These are phyloP conservation scores for Chionis minor DNA, from an alignment of 2,113 vertebrate species.

Conservation along the genomic window DNA sequence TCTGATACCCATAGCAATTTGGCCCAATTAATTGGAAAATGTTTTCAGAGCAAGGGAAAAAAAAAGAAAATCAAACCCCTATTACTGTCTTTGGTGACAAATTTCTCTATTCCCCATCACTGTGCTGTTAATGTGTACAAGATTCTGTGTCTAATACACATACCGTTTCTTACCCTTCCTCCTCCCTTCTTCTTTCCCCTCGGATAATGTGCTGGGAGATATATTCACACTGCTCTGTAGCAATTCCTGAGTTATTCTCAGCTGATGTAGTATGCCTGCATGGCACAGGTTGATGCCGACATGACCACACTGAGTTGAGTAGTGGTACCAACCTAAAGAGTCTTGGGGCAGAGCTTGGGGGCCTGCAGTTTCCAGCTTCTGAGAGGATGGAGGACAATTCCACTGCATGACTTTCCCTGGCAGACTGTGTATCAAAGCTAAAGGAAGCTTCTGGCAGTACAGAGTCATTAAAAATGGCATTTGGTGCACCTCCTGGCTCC, in stretches of 20 bases:
- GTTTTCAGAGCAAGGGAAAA: not conserved
- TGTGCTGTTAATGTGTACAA: not conserved
- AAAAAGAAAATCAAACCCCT: not conserved
- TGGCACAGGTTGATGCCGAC: not conserved
- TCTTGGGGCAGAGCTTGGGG: too few species aligned
- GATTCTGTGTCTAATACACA: not conserved
- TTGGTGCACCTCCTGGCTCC: not conserved
- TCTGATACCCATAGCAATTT: not conserved
- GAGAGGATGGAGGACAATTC: not conserved
- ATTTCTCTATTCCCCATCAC: not conserved
- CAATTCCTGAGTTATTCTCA: not conserved
- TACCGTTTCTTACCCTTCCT: not conserved
- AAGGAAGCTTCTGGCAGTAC: not conserved
- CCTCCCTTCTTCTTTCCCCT: not conserved
- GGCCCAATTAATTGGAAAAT: not conserved
- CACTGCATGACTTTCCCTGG: not conserved
- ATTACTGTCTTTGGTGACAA: not conserved
- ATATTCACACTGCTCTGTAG: not conserved
- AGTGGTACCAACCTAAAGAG: not conserved
- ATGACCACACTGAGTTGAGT: rapidly evolving
- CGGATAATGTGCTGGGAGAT: not conserved
- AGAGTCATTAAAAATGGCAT: not conserved
- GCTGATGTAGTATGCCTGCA: not conserved
- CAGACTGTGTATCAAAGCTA: not conserved
- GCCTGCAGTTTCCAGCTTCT: not conserved